Evolutionary conservation across 2,888 invertebrate species (phyloP).

Genomic region (Amphipoea lucens): DNA sequence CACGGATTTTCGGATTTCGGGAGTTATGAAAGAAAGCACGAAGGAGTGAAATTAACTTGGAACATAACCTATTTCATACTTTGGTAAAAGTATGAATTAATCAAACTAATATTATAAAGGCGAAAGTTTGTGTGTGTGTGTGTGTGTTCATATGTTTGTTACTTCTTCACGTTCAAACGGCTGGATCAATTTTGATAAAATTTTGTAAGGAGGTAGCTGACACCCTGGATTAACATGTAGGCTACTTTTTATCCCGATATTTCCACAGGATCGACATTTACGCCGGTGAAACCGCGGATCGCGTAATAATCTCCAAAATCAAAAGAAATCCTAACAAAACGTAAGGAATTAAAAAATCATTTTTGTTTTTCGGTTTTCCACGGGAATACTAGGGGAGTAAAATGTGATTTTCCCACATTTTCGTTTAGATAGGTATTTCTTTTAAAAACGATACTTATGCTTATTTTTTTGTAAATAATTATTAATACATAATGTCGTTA

Average conservation of each 20-base stretch:
- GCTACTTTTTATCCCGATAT: too few species aligned
- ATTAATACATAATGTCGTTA: constrained; percentile 1
- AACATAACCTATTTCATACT: neutral
- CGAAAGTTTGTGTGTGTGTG: too few species aligned
- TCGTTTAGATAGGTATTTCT: neutral
- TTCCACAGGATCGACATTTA: too few species aligned
- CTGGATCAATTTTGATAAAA: too few species aligned
- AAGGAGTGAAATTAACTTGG: neutral
- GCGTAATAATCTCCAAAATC: neutral
- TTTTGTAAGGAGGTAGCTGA: too few species aligned
- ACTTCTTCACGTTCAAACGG: too few species aligned
- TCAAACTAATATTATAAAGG: too few species aligned
- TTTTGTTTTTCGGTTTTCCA: neutral
- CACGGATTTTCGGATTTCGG: neutral
- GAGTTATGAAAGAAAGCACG: neutral
- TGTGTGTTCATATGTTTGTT: too few species aligned
- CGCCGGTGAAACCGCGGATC: too few species aligned
- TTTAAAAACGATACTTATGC: too few species aligned
- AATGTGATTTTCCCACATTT: neutral
- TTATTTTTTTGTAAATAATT: neutral
- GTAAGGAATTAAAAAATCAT: neutral
- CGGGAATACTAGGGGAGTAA: neutral
- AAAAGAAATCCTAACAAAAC: neutral
- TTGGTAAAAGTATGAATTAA: too few species aligned
- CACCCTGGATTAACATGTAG: too few species aligned